Percentiles rank a stretch among this genome's conserved stretches.
Evolutionary conservation across 2,113 vertebrate genomes (phyloP).

Genomic region (Eubucco bourcierii): DNA sequence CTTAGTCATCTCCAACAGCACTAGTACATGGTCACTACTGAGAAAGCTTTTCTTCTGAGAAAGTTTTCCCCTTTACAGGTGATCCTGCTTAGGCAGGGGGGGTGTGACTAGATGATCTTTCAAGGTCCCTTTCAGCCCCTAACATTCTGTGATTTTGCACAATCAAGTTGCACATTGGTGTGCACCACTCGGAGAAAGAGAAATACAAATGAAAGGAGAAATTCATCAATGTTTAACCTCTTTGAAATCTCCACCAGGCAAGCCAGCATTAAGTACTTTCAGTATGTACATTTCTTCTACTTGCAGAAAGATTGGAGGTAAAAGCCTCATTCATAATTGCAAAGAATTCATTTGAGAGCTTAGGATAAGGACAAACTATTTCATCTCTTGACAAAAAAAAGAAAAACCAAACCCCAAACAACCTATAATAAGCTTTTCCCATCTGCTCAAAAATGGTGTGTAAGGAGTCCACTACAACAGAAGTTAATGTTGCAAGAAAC

Average conservation of each 20-base stretch:
- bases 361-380: not conserved
- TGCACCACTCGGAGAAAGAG: not conserved
- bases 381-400: not conserved
- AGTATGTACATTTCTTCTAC: not conserved
- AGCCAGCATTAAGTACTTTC: not conserved
- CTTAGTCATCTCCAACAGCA: not conserved
- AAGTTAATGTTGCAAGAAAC: not conserved
- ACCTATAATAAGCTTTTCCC: not conserved
- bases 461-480: not conserved
- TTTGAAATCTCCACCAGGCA: not conserved
- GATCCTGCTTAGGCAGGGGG: no score
- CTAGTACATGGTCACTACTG: fast-evolving
- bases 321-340: not conserved
- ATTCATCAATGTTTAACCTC: not conserved
- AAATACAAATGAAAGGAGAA: not conserved
- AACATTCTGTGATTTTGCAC: not conserved
- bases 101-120: no score
- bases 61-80: not conserved
- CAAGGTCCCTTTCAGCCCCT: no score
- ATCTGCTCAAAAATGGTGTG: not conserved
- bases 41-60: not conserved
- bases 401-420: not conserved
- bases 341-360: not conserved
- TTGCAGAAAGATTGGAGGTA: not conserved
- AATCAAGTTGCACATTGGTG: not conserved